Evolutionary conservation across 2,113 vertebrate genomes (phyloP).

Genomic region (Archilochus colubris): DNA sequence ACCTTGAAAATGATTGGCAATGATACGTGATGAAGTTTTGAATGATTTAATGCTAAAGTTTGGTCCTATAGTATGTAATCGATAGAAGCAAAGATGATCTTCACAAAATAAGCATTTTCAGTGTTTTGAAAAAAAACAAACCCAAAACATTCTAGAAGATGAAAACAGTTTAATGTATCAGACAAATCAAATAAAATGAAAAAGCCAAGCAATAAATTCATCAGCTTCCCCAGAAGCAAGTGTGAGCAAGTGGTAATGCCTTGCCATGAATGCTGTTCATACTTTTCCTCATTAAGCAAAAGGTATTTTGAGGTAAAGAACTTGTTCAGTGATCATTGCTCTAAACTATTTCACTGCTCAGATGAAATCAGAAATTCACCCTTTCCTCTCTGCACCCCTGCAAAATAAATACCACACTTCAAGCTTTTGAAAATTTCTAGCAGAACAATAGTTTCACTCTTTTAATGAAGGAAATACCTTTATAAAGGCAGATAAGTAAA

Average conservation of each 20-base stretch:
- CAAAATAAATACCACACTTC: neutral
- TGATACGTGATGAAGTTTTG: neutral
- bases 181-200: neutral
- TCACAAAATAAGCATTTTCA: rapidly evolving
- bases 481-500: neutral
- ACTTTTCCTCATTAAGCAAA: neutral
- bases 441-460: neutral
- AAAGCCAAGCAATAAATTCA: neutral
- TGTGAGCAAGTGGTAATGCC: neutral
- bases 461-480: neutral
- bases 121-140: neutral
- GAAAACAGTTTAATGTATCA: neutral
- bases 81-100: neutral
- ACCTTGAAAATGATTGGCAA: neutral
- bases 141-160: neutral
- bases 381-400: neutral
- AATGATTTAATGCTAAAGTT: neutral
- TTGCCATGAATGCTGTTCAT: neutral
- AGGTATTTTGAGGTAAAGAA: conserved; percentile 7
- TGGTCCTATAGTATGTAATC: neutral
- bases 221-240: conserved; percentile 3
- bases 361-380: neutral
- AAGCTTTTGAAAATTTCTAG: neutral
- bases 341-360: neutral
- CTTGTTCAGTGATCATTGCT: neutral